phyloP scores from a whole-genome alignment of 2,797 vertebrate genomes.

The Enteromius paludinosus region DNA sequence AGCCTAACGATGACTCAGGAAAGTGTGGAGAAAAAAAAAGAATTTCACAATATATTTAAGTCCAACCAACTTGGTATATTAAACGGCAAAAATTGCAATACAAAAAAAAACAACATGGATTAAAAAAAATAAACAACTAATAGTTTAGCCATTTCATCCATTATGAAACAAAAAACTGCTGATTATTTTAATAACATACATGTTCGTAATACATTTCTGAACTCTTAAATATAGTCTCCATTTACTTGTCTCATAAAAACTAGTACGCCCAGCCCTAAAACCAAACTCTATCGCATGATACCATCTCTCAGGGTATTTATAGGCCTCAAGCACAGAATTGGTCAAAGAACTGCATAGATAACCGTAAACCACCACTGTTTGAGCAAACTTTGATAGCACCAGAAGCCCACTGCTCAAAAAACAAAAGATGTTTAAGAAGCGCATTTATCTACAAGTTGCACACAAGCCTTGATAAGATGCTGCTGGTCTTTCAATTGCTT shows the following conservation, averaged over 20 bases:
- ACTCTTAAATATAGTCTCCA: not conserved
- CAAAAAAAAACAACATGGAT: not conserved
- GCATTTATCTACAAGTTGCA: conserved; percentile 47
- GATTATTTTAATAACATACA: not conserved
- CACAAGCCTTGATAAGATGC: conserved; percentile 54
- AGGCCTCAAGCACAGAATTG: conserved; percentile 8
- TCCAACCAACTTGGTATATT: not conserved
- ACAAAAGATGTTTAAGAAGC: conserved; percentile 37
- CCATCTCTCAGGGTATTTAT: conserved; percentile 26
- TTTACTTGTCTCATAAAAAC: not conserved
- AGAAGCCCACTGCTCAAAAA: not conserved
- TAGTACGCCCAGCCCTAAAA: conserved; percentile 6
- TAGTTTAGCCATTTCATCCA: not conserved
- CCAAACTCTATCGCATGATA: conserved; percentile 24
- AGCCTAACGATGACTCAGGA: not conserved
- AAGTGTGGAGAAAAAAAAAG: not conserved
- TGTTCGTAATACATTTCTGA: not conserved
- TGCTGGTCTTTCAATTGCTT: conserved; percentile 51
- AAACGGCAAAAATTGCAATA: not conserved
- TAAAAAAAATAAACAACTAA: not conserved
- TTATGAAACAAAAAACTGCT: not conserved
- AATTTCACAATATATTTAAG: not conserved
- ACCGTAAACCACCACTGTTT: conserved; percentile 14
- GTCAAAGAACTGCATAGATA: conserved; percentile 30
- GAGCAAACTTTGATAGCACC: conserved; percentile 39